phyloP scores from a whole-genome alignment of 2,113 vertebrate genomes.

The Pungitius pungitius region DNA sequence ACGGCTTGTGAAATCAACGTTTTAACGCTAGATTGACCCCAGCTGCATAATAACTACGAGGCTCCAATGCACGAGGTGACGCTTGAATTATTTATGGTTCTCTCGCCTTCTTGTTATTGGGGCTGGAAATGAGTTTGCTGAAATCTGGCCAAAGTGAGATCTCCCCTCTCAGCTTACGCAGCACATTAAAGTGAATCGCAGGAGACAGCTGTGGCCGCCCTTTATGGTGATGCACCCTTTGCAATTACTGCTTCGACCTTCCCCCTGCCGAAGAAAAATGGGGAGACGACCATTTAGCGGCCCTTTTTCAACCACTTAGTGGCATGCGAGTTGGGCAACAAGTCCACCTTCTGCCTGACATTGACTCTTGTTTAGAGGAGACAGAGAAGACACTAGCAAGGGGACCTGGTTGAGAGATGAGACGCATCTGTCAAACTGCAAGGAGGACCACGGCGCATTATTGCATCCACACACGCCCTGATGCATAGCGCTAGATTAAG shows the following conservation, averaged over 20 bases:
- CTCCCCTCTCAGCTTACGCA: constrained; percentile 55
- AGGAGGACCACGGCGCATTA: constrained; percentile 30
- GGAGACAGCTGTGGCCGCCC: constrained; percentile 82
- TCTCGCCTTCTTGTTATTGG: constrained; percentile 50
- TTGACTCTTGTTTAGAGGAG: constrained; percentile 76
- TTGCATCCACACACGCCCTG: constrained; percentile 5
- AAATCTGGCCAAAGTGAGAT: constrained; percentile 70
- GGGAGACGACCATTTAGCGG: constrained; percentile 79
- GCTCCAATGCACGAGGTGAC: constrained; percentile 23
- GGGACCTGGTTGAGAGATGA: constrained; percentile 58
- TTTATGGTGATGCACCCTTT: constrained; percentile 85
- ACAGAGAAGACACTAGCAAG: constrained; percentile 54
- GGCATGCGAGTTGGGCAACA: constrained; percentile 78
- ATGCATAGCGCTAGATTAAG: background rate
- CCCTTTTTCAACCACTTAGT: constrained; percentile 81
- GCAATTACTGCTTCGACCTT: constrained; percentile 88
- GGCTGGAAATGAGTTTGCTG: constrained; percentile 66
- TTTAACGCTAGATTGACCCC: constrained; percentile 52
- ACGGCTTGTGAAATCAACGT: constrained; percentile 31
- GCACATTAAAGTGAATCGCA: constrained; percentile 79
- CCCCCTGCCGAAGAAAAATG: constrained; percentile 73
- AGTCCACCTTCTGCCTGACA: constrained; percentile 81
- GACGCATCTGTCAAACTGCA: constrained; percentile 64
- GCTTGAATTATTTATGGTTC: constrained; percentile 69
- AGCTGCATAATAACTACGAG: constrained; percentile 43